phyloP scores from a whole-genome alignment of 2,888 invertebrate species.

The Fragum sueziense region DNA sequence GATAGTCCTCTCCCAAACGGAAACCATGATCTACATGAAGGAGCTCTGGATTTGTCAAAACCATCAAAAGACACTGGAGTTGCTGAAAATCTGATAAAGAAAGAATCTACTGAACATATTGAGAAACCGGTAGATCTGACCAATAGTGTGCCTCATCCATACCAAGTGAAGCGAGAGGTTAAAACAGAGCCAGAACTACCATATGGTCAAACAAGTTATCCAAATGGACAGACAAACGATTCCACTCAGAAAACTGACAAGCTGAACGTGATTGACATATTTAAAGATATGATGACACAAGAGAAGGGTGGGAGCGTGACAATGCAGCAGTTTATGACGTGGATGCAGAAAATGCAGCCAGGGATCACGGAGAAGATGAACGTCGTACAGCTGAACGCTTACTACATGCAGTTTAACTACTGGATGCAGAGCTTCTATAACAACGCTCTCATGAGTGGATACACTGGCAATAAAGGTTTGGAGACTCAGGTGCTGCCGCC shows the following conservation, averaged over 20 bases:
- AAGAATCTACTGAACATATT: neutral
- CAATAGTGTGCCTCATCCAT: neutral
- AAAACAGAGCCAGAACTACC: neutral
- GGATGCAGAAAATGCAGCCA: slow-evolving; percentile 25
- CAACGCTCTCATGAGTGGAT: slow-evolving; percentile 2
- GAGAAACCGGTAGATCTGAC: slow-evolving; percentile 6
- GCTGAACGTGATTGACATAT: slow-evolving; percentile 11
- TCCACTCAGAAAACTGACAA: neutral
- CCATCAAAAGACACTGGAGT: neutral
- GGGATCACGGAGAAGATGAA: neutral
- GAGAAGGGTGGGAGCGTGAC: neutral
- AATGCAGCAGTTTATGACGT: slow-evolving; percentile 13
- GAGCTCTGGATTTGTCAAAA: neutral
- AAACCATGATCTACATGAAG: neutral
- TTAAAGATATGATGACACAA: neutral
- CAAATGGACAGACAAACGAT: neutral
- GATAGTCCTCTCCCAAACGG: neutral
- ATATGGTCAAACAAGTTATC: neutral
- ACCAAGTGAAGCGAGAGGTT: slow-evolving; percentile 2
- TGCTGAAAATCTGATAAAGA: neutral
- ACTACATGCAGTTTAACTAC: slow-evolving; percentile 23
- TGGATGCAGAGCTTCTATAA: slow-evolving; percentile 28
- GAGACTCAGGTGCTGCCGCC: neutral
- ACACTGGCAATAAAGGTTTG: neutral
- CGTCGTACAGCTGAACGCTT: slow-evolving; percentile 12